These are phyloP conservation scores for Engystomops pustulosus DNA, from an alignment of 2,113 vertebrate species.

Conservation along the genomic window DNA sequence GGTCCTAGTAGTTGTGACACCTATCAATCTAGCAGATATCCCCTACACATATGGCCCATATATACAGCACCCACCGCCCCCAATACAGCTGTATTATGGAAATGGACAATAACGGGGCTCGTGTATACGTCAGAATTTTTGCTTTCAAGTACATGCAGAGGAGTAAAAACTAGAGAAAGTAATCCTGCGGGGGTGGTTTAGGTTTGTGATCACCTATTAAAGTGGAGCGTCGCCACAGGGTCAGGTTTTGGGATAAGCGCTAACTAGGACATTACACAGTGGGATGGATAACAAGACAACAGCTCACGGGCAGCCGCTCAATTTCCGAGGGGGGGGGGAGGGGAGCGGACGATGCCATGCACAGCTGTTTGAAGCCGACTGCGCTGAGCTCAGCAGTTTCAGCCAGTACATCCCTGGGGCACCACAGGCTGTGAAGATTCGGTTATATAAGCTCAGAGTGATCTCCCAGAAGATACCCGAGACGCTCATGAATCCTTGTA, in stretches of 20 bases:
- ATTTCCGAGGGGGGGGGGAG: not conserved
- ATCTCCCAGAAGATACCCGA: not conserved
- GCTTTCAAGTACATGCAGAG: not conserved
- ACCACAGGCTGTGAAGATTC: conserved; percentile 5
- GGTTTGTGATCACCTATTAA: not conserved
- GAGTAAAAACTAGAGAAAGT: too few species aligned
- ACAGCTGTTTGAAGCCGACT: conserved; percentile 19
- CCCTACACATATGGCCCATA: too few species aligned
- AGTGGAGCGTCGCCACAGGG: not conserved
- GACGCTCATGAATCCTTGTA: not conserved
- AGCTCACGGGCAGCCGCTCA: not conserved
- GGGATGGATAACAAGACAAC: conserved; percentile 3
- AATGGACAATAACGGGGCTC: too few species aligned
- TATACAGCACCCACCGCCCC: too few species aligned
- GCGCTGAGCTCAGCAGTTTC: conserved; percentile 37
- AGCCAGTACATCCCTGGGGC: not conserved
- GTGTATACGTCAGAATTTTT: not conserved
- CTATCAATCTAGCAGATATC: too few species aligned
- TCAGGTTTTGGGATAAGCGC: not conserved
- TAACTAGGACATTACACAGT: not conserved
- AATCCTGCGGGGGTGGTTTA: too few species aligned
- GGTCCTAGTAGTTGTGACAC: too few species aligned
- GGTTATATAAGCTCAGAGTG: not conserved
- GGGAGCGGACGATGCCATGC: not conserved
- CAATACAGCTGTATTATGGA: too few species aligned